A percentile compares a stretch with the other conserved stretches of the same genome.
Conservation (phyloP, 2,113 vertebrate genomes). For the Heterotilapia buettikoferi region DNA sequence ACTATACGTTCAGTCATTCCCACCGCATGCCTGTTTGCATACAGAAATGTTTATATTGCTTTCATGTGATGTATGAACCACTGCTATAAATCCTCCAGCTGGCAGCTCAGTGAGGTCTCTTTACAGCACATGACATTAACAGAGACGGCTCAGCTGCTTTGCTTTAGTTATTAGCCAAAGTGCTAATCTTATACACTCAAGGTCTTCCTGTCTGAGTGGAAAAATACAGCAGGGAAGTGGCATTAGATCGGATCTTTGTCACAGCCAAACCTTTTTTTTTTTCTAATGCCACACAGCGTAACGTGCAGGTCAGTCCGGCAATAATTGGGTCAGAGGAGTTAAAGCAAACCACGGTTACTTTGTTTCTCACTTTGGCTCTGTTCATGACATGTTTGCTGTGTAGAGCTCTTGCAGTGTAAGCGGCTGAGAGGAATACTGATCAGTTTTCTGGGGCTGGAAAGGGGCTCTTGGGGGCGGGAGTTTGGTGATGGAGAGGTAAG, state of each 20-base stretch:
- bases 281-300: neutral
- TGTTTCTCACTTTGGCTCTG: slow-evolving; percentile 25
- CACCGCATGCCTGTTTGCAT: neutral
- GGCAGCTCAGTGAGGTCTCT: neutral
- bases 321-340: slow-evolving; percentile 6
- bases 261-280: neutral
- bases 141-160: neutral
- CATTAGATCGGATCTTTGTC: neutral
- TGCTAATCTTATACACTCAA: neutral
- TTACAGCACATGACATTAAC: neutral
- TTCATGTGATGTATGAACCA: neutral
- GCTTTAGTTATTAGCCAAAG: neutral
- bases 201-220: slow-evolving; percentile 51
- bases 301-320: neutral
- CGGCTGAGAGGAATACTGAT: slow-evolving; percentile 54
- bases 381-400: slow-evolving; percentile 15
- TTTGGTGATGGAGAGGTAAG: slow-evolving; percentile 57
- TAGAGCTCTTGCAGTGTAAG: neutral
- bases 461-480: slow-evolving; percentile 20
- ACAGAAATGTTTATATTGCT: neutral
- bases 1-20: neutral
- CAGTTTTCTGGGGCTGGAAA: slow-evolving; percentile 30
- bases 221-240: slow-evolving; percentile 53
- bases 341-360: neutral
- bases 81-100: slow-evolving; percentile 17